These are phyloP conservation scores for Mnemiopsis leidyi DNA, from an alignment of 37 sponge, comb jelly and placozoan species.

Conservation along the genomic window DNA sequence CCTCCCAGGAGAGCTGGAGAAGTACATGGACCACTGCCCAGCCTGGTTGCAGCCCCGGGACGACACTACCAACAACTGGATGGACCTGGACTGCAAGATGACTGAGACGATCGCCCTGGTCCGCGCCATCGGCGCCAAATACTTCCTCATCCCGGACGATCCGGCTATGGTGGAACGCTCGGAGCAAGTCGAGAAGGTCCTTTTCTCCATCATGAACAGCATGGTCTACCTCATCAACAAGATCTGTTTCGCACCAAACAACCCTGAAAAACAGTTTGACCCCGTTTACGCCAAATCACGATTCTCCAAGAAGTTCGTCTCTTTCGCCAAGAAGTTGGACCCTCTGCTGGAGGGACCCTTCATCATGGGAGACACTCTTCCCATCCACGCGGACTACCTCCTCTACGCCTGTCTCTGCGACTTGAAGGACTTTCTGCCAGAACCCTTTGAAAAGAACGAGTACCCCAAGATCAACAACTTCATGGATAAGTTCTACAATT, in stretches of 20 bases:
- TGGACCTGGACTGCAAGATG: constrained; percentile 48
- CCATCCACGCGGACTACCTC: constrained; percentile 43
- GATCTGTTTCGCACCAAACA: constrained; percentile 45
- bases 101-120: constrained; percentile 26
- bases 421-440: not conserved
- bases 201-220: constrained; percentile 1
- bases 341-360: constrained; percentile 30
- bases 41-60: not conserved
- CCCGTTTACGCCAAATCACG: not conserved
- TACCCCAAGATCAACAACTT: constrained; percentile 4
- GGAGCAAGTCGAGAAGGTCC: not conserved
- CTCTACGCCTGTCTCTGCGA: constrained; percentile 24
- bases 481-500: constrained; percentile 31
- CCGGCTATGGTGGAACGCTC: constrained; percentile 13
- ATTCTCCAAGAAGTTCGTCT: not conserved
- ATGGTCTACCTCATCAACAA: constrained; percentile 65
- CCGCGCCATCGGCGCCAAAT: not conserved
- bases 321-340: constrained; percentile 4
- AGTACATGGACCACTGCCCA: constrained; percentile 37
- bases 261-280: constrained; percentile 12
- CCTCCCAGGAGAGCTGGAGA: not conserved
- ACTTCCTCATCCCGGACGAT: constrained; percentile 47
- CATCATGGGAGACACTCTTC: constrained; percentile 56
- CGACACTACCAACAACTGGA: constrained; percentile 52
- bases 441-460: not conserved